Base-by-base conservation (phyloP, 2,113 vertebrate genomes). In the Zingel zingel region DNA sequence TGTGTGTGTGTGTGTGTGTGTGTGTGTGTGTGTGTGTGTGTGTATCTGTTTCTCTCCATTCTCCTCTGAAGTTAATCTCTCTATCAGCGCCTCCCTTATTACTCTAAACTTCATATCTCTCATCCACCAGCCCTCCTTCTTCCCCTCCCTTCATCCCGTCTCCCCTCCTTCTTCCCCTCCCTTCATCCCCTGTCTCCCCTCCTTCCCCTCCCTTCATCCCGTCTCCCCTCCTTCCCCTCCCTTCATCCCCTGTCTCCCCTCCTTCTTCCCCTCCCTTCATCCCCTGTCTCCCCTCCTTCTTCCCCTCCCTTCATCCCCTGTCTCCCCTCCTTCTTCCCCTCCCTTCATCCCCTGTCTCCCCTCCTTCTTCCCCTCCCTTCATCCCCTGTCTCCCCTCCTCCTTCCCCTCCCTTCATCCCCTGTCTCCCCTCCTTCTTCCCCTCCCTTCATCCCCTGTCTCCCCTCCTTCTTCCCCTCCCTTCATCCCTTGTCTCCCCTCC, bases 51-150 rank as follows among this genome's bases (percentile, higher is more conserved):
- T 39, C 50, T n/a, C 57, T 79, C 84, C n/a, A 51, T 73, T 61
- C 0, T 5, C 47, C 56, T 85, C 70, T 85, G 59, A 76, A 79
- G 74, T 79, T 75, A 63, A 82, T 82, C 67, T 71, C 6, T 27
- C 78, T 7, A 80, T 77, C 81, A 57, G 25, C 15, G 2, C 27
- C 27, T 36, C 51, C 51, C 1, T 6, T n/a, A 33, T 33, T 33
- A 33, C 39, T 30, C 61, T 11, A 53, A 62, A 65, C 30, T 27
- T 47, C 27, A 33, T n/a, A 43, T 86, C 77, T 51, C 19, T 23
- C 54, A 33, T 59, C 33, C 53, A 9, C n/a, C 62, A 12, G 5
- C 1, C 30, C 69, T 81, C 58, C 64, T 14, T 43, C 59, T 56
- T 53, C n/a, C n/a, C n/a, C n/a, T n/a, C n/a, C n/a, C n/a, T n/a